phyloP scores from a whole-genome alignment of 2,888 invertebrate species.

The Aricia artaxerxes region DNA sequence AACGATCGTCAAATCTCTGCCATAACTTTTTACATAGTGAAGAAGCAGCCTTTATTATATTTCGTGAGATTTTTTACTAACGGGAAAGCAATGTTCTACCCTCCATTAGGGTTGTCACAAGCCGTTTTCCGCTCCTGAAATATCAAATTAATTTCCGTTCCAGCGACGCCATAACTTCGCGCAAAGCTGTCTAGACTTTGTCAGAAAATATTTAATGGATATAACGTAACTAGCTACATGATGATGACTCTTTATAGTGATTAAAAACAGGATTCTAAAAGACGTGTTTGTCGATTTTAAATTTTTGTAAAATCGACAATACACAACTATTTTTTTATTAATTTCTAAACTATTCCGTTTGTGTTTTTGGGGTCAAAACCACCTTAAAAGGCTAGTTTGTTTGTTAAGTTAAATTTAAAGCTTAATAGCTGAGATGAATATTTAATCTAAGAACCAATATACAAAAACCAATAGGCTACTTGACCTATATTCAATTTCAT shows the following conservation, averaged over 20 bases:
- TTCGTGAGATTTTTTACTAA: conserved; percentile 23
- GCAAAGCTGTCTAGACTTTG: background rate
- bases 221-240: background rate
- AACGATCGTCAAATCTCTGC: background rate
- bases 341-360: too few relatives aligned
- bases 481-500: too few relatives aligned
- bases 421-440: too few relatives aligned
- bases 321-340: too few relatives aligned
- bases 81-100: conserved; percentile 16
- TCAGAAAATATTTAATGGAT: background rate
- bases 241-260: background rate
- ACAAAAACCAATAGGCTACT: too few relatives aligned
- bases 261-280: background rate
- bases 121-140: background rate
- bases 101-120: conserved; percentile 11
- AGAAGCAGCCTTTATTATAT: conserved; percentile 18
- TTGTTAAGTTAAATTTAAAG: too few relatives aligned
- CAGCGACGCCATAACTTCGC: background rate
- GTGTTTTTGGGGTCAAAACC: too few relatives aligned
- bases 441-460: too few relatives aligned
- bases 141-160: background rate
- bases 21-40: conserved; percentile 4
- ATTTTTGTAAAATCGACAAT: too few relatives aligned
- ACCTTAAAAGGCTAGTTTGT: too few relatives aligned
- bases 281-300: too few relatives aligned